Evolutionary conservation across 2,113 vertebrate genomes (phyloP), one percentile per base, ranked within the genome.

Genomic region (Menura novaehollandiae): DNA sequence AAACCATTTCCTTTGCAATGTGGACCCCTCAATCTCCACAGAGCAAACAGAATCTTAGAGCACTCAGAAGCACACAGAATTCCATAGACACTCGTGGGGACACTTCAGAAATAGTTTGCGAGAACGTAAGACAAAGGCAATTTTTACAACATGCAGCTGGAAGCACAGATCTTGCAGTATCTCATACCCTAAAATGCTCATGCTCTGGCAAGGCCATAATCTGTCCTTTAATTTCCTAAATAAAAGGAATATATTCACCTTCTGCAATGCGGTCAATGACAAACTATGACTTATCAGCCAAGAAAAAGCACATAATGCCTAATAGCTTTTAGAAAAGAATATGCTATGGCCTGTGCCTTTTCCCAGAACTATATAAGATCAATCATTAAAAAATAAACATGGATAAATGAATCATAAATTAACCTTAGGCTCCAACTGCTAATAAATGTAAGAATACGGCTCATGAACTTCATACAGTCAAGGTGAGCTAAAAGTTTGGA

Each of bases 331-430:
- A 92, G 75, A 88, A 85, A 39, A 88, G 43, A 91, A 41, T 85
- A 66, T 58, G 33, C 58, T 91, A 75, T 27, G n/a, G 47, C 47
- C 69, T 91, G 46, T 55, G n/a, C 49, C 64, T 94, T 94, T 88
- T 81, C 73, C 64, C 76, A 93, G 95, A 95, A 81, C 68, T 77
- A 60, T 51, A 41, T 64, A 86, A 93, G 85, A 93, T 93, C 90
- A 95, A 95, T 94, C 96, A 94, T 84, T 84, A 87, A 93, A 94
- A 96, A 95, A 92, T 92, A 96, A 96, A 95, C 88, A 92, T 30
- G 72, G 56, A 96, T 74, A 93, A 96, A 96, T 89, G 43, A 96
- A 44, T 53, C 44, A 84, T 93, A 93, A 93, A 96, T 92, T 96
- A 96, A 96, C 43, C 28, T 84, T 64, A 37, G 41, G 51, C n/a